These are phyloP conservation scores for Gymnoscopelus microlampas DNA, from an alignment of 2,797 vertebrate genomes.

Conservation along the genomic window DNA sequence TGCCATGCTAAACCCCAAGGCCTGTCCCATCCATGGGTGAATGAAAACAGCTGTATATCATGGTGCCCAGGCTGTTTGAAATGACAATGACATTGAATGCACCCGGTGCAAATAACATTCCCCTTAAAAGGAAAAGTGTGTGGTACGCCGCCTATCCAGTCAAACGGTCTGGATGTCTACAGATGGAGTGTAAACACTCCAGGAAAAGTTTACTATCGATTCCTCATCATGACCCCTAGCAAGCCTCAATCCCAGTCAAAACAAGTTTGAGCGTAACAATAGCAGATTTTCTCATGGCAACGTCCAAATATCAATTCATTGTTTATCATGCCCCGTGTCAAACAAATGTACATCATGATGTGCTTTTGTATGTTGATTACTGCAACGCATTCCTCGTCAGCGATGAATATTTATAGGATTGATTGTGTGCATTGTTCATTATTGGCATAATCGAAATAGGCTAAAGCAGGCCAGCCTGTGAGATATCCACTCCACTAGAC, in stretches of 20 bases:
- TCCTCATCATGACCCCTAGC: slow-evolving; percentile 29
- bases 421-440: too few relatives aligned
- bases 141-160: slow-evolving; percentile 27
- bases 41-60: slow-evolving; percentile 29
- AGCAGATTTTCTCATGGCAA: neutral
- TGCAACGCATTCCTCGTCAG: too few relatives aligned
- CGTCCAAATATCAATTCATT: slow-evolving; percentile 18
- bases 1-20: neutral
- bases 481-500: neutral
- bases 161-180: slow-evolving; percentile 46
- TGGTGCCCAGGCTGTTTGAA: slow-evolving; percentile 25
- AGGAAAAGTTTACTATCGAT: slow-evolving; percentile 69
- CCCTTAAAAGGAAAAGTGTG: slow-evolving; percentile 78
- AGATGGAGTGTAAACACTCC: slow-evolving; percentile 64
- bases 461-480: neutral
- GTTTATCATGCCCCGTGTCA: too few relatives aligned
- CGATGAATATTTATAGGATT: too few relatives aligned
- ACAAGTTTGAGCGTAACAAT: slow-evolving; percentile 43
- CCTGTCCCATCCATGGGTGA: slow-evolving; percentile 8
- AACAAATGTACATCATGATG: too few relatives aligned
- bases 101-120: slow-evolving; percentile 36
- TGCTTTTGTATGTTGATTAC: too few relatives aligned
- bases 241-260: slow-evolving; percentile 42
- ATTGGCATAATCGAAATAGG: too few relatives aligned
- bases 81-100: slow-evolving; percentile 43